Conservation (phyloP, 2,888 invertebrate species). For the Drosophila recens region DNA sequence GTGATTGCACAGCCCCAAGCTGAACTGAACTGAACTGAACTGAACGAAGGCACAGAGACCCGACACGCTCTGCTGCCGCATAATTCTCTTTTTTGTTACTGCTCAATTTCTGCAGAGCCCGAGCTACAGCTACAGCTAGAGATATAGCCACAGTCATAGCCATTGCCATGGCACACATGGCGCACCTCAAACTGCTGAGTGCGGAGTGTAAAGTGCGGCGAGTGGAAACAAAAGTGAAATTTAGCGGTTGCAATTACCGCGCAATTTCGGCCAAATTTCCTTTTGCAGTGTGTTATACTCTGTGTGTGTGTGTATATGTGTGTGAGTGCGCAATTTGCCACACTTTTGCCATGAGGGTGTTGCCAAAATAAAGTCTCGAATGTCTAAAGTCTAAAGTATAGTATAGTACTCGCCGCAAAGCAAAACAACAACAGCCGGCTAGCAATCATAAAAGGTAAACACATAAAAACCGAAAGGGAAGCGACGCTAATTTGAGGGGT, state of each 20-base stretch:
- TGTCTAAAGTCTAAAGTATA: constrained; percentile 35
- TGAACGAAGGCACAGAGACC: neutral
- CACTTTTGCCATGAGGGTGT: constrained; percentile 56
- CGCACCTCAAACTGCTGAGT: constrained; percentile 21
- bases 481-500: constrained; percentile 61
- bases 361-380: constrained; percentile 50
- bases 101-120: constrained; percentile 67
- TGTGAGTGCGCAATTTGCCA: constrained; percentile 71
- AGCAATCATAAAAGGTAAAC: constrained; percentile 72
- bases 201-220: neutral
- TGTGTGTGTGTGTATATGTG: constrained; percentile 7
- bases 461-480: constrained; percentile 51
- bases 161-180: constrained; percentile 43
- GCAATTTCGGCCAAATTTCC: constrained; percentile 77
- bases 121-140: neutral
- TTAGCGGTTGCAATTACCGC: constrained; percentile 80
- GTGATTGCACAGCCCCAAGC: constrained; percentile 2
- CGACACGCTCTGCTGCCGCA: constrained; percentile 67
- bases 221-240: constrained; percentile 75
- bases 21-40: neutral
- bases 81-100: constrained; percentile 70
- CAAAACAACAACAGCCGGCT: constrained; percentile 43
- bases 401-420: constrained; percentile 43
- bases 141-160: constrained; percentile 7
- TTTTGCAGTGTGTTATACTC: constrained; percentile 47